Conservation (phyloP, 2,113 vertebrate species). For the Ciconia stormi region DNA sequence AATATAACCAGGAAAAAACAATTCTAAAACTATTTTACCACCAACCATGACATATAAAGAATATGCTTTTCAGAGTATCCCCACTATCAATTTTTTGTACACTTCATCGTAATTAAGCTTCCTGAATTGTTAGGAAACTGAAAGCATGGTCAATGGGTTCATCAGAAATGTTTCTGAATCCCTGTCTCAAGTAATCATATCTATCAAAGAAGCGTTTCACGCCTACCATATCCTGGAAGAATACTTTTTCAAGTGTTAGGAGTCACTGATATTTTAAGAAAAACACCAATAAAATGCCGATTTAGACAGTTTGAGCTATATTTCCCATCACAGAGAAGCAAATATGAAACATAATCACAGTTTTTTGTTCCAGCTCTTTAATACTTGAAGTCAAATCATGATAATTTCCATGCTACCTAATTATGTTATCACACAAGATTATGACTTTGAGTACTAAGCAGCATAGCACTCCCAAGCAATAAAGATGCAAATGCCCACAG, state of each 20-base stretch:
- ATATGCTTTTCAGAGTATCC: background rate
- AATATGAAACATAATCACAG: background rate
- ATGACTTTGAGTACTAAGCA: background rate
- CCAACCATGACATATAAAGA: background rate
- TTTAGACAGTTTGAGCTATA: background rate
- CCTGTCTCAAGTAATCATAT: background rate
- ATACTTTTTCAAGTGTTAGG: background rate
- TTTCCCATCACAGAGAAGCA: background rate
- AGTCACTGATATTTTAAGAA: background rate
- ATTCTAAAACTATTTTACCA: background rate
- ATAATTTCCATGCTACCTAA: background rate
- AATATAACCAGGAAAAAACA: background rate
- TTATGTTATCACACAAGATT: background rate
- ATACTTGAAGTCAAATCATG: constrained; percentile 10
- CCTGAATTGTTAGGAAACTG: background rate
- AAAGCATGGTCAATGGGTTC: background rate
- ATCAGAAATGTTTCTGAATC: background rate
- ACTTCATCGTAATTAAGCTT: background rate
- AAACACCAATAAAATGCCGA: background rate
- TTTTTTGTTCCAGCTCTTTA: background rate
- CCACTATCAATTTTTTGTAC: background rate
- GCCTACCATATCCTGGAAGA: background rate
- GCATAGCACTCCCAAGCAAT: background rate
- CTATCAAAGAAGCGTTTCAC: background rate
- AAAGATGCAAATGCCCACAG: constrained; percentile 1